phyloP scores from a whole-genome alignment of 2,113 vertebrate genomes.

The Gobius niger region DNA sequence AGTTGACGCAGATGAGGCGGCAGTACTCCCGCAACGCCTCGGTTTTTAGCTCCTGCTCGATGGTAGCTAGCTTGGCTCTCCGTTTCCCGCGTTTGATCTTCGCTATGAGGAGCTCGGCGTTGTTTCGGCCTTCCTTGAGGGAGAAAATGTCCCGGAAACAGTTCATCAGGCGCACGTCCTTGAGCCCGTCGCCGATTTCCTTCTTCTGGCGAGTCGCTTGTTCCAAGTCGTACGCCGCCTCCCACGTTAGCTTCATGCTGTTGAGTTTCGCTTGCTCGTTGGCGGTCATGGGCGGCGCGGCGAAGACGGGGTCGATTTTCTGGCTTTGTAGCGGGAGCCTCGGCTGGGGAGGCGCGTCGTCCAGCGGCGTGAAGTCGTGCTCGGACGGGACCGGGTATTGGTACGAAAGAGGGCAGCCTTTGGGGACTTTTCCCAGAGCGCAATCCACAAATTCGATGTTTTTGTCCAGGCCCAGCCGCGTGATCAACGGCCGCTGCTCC shows the following conservation, averaged over 20 bases:
- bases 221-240: slow-evolving; percentile 31
- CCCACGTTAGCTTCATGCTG: slow-evolving; percentile 32
- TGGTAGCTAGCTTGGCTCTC: background rate
- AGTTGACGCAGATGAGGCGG: slow-evolving; percentile 39
- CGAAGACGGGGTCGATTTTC: background rate
- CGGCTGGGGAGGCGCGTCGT: slow-evolving; percentile 21
- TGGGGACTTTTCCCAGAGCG: slow-evolving; percentile 43
- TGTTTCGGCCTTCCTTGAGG: slow-evolving; percentile 20
- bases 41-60: slow-evolving; percentile 20
- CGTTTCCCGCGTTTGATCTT: slow-evolving; percentile 22
- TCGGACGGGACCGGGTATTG: slow-evolving; percentile 34
- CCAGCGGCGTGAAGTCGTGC: slow-evolving; percentile 12
- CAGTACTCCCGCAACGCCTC: slow-evolving; percentile 46
- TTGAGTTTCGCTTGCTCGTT: slow-evolving; percentile 9
- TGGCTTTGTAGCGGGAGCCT: slow-evolving; percentile 20
- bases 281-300: background rate
- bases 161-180: slow-evolving; percentile 27
- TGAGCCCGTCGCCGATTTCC: background rate
- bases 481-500: slow-evolving; percentile 43
- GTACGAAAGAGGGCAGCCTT: slow-evolving; percentile 45
- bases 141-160: slow-evolving; percentile 44
- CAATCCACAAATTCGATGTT: slow-evolving; percentile 38
- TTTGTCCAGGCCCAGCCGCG: slow-evolving; percentile 27
- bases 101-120: slow-evolving; percentile 5
- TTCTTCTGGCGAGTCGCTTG: slow-evolving; percentile 16